A percentile compares a stretch with the other conserved stretches of the same genome.
Conservation (phyloP, 30 jellyfish, hydroid and myxozoan genomes). For the Hydractinia echinata region DNA sequence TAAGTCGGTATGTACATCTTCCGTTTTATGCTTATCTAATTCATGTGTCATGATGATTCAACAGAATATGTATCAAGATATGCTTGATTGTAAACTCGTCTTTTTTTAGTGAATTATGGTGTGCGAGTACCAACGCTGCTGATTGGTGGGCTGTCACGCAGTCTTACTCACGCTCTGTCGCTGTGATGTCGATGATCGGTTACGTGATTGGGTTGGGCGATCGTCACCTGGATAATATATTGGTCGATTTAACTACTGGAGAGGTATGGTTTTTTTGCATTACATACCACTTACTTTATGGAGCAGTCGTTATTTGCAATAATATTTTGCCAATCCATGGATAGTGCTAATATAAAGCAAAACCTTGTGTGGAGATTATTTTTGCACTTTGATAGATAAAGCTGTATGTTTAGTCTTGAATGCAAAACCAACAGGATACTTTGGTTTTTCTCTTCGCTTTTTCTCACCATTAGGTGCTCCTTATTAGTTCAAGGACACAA, state of each 20-base stretch:
- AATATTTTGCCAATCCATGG: too few species aligned
- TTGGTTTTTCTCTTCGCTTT: too few species aligned
- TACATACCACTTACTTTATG: not conserved
- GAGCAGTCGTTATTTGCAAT: too few species aligned
- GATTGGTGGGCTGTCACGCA: conserved; percentile 97
- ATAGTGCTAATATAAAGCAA: too few species aligned
- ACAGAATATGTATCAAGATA: not conserved
- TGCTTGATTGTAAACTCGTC: not conserved
- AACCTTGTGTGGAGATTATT: too few species aligned
- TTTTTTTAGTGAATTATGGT: conserved; percentile 83
- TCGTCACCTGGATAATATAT: conserved; percentile 92
- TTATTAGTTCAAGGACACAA: too few species aligned
- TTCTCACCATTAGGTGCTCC: too few species aligned
- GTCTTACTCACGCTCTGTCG: conserved; percentile 84
- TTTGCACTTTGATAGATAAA: too few species aligned
- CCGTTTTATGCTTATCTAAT: not conserved
- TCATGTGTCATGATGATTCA: not conserved
- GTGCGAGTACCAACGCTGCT: conserved; percentile 82
- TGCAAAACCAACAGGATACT: too few species aligned
- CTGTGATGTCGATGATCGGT: conserved; percentile 98
- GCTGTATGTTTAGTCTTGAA: too few species aligned
- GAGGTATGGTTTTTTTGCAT: conserved; percentile 43
- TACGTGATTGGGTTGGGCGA: conserved; percentile 96
- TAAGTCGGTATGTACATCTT: conserved; percentile 53
- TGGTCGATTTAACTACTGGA: conserved; percentile 88